Base-by-base conservation (phyloP, 2,888 invertebrate genomes). In the Antheraea yamamai region DNA sequence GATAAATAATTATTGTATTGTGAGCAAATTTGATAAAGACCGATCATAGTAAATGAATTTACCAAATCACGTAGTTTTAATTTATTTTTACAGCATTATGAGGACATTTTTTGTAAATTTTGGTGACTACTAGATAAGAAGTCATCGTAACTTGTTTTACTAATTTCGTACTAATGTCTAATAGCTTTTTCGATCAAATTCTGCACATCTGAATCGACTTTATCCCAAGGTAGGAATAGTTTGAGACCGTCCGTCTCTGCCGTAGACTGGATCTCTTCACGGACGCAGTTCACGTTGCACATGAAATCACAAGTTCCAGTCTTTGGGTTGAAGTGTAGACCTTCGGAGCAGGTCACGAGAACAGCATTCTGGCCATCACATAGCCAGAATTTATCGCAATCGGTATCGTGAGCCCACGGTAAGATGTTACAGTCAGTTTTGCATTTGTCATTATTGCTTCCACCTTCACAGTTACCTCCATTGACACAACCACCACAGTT, bases 381-480 rank as follows among this genome's bases (percentile, higher is more conserved):
- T 0, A 83, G 77, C 89, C 90, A 94, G 86, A 85, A 94, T 73
- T 93, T 94, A 78, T 93, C 91, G 68, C 94, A 93, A 35, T 91
- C 91, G 0, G 80, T 85, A 4, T 85, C 87, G 72, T 94, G 92
- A 0, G 88, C 85, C 93, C 93, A 94, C 0, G 92, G 90, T 0
- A 84, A 81, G 2, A 89, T 79, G 76, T 94, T 88, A 84, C 94
- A 94, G 16, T 78, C 77, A 0, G 83, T 77, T 39, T 77, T 75
- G 78, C 94, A 93, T 80, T 76, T 86, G 39, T 71, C 74, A 0
- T 75, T 78, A 66, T 26, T 66, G 64, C 7, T 26, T 30, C 23
- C 61, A 61, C 23, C 61, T 7, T 12, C 61, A 61, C 55, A 55
- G 55, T 18, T 20, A 7, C 20, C 20, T n/a, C 55, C 55, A 55